Evolutionary conservation across 2,113 vertebrate genomes (phyloP).

Genomic region (Rostratula benghalensis): DNA sequence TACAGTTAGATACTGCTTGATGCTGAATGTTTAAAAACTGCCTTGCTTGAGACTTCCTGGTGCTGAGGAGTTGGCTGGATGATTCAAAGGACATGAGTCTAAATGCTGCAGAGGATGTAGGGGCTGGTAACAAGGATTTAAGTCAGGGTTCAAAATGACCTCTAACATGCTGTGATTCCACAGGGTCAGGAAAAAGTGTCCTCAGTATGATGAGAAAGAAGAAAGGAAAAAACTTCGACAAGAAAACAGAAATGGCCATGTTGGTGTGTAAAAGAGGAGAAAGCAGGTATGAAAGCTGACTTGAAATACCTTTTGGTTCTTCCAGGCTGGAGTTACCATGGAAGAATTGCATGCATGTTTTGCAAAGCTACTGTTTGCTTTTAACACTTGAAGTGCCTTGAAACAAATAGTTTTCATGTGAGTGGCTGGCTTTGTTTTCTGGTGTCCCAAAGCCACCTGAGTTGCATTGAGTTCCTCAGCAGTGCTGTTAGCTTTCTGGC

Average conservation of each 20-base stretch:
- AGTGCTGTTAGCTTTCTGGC: not conserved
- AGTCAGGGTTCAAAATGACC: not conserved
- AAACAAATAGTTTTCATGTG: not conserved
- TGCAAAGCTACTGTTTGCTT: not conserved
- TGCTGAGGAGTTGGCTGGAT: not conserved
- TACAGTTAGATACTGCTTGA: not conserved
- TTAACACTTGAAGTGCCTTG: not conserved
- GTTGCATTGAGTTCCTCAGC: not conserved
- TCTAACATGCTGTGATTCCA: not conserved
- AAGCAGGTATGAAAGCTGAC: constrained; percentile 36
- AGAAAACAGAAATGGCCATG: constrained; percentile 67
- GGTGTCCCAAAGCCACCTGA: not conserved
- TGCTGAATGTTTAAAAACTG: not conserved
- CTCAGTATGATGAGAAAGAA: constrained; percentile 72
- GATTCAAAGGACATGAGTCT: not conserved
- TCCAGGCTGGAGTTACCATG: not conserved
- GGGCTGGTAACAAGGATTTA: not conserved
- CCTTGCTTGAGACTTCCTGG: not conserved
- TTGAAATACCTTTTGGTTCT: not conserved
- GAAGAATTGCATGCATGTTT: not conserved
- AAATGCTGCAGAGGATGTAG: not conserved
- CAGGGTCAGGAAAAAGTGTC: constrained; percentile 75
- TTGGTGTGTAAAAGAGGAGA: constrained; percentile 62
- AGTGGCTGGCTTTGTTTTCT: not conserved
- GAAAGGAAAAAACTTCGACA: constrained; percentile 78